Conservation (phyloP, 64 coral and sea anemone species). For the Exaiptasia diaphana region DNA sequence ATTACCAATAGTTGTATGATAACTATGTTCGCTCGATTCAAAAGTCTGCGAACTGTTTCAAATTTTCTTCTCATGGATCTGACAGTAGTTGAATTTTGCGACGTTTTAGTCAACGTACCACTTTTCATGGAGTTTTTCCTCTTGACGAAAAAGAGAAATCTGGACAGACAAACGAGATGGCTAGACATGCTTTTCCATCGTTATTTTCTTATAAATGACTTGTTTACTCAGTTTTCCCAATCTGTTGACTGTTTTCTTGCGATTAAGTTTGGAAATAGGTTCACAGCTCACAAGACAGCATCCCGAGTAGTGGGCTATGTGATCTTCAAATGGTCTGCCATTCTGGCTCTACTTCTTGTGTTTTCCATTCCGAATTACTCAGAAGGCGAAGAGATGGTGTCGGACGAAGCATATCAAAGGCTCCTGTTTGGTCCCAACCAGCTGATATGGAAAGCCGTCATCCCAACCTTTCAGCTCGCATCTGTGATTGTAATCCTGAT, state of each 20-base stretch:
- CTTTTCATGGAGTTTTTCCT: conserved; percentile 14
- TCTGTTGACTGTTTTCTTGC: neutral
- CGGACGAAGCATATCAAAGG: conserved; percentile 7
- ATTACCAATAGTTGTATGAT: neutral
- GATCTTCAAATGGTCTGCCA: neutral
- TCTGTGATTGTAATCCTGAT: neutral
- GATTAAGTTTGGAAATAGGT: neutral
- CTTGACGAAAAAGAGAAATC: neutral
- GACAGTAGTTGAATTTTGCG: neutral
- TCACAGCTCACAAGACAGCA: neutral
- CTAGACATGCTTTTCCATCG: neutral
- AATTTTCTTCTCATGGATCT: neutral
- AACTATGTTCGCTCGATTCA: neutral
- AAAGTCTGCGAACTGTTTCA: neutral
- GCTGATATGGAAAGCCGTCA: neutral
- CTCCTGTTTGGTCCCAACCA: conserved; percentile 19
- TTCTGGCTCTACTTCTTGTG: neutral
- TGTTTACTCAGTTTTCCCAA: neutral
- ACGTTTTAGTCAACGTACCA: neutral
- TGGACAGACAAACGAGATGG: neutral
- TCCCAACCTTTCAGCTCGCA: neutral
- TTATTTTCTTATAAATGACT: conserved; percentile 8
- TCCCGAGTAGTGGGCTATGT: neutral
- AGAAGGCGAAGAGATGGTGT: neutral
- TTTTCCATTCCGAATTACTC: neutral